Percentiles rank a stretch among this genome's conserved stretches.
Evolutionary conservation across 1,140 invertebrate genomes (phyloP).

Genomic region (Sycophila sp.): DNA sequence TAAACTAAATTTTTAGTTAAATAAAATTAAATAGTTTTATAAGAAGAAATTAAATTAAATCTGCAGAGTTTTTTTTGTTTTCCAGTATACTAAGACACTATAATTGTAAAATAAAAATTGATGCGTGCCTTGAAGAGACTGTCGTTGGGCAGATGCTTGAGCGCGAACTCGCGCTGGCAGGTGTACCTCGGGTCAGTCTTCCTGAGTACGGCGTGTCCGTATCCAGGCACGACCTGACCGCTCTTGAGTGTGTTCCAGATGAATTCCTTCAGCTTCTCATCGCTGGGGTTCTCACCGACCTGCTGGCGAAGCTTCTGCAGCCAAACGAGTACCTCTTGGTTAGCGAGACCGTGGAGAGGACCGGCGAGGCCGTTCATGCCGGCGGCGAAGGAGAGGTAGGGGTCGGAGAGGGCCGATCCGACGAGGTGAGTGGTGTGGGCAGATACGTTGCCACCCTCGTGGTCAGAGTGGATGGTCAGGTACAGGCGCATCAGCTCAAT

Average conservation of each 20-base stretch:
- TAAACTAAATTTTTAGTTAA: too few relatives aligned
- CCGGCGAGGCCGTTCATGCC: conserved; percentile 95
- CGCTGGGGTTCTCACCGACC: conserved; percentile 82
- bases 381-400: conserved; percentile 93
- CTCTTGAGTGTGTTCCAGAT: conserved; percentile 95
- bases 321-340: conserved; percentile 93
- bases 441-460: conserved; percentile 95
- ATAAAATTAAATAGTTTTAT: too few relatives aligned
- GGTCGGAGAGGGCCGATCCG: conserved; percentile 93
- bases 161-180: conserved; percentile 94
- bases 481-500: conserved; percentile 95
- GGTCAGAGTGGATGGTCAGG: conserved; percentile 95
- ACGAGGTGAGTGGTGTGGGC: conserved; percentile 96
- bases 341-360: conserved; percentile 95
- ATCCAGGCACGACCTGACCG: conserved; percentile 96
- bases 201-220: conserved; percentile 95
- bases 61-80: too few relatives aligned
- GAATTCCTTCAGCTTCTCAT: conserved; percentile 91
- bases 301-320: conserved; percentile 82
- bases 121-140: conserved; percentile 81
- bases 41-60: too few relatives aligned
- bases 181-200: conserved; percentile 96
- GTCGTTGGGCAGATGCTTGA: conserved; percentile 94
- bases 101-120: too few relatives aligned
- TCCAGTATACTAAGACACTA: too few relatives aligned